phyloP scores from a whole-genome alignment of 1,140 invertebrate genomes.

The Orussus abietinus region DNA sequence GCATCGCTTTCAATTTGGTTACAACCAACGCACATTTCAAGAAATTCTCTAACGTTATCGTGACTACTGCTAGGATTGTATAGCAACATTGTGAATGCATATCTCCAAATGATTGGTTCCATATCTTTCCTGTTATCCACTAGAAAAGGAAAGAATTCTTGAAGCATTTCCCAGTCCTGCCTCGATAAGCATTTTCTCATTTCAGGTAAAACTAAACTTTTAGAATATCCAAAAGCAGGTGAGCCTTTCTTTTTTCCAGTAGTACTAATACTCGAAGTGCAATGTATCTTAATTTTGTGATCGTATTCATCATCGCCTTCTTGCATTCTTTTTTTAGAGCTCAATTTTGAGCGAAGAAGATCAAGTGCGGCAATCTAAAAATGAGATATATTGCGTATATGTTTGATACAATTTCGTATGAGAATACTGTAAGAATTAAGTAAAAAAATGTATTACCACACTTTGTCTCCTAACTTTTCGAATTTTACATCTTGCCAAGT shows the following conservation, averaged over 20 bases:
- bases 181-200: slow-evolving; percentile 18
- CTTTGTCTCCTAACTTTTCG: too few relatives aligned
- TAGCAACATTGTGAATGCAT: slow-evolving; percentile 18
- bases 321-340: too few relatives aligned
- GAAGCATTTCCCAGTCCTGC: slow-evolving; percentile 21
- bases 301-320: too few relatives aligned
- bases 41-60: slow-evolving; percentile 15
- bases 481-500: too few relatives aligned
- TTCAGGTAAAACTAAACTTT: slow-evolving; percentile 10
- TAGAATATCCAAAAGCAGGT: slow-evolving; percentile 5
- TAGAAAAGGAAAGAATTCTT: slow-evolving; percentile 18
- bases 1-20: slow-evolving; percentile 7
- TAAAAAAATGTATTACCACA: too few relatives aligned
- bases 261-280: too few relatives aligned
- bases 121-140: slow-evolving; percentile 12
- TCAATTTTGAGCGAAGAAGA: too few relatives aligned
- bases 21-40: slow-evolving; percentile 19
- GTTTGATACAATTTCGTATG: too few relatives aligned
- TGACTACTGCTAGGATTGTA: slow-evolving; percentile 17
- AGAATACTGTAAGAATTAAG: too few relatives aligned
- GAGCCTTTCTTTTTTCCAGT: slow-evolving; percentile 3
- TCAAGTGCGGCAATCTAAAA: too few relatives aligned
- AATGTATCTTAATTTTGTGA: too few relatives aligned
- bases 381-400: too few relatives aligned
- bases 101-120: slow-evolving; percentile 22